phyloP scores from a whole-genome alignment of 2,797 vertebrate genomes.

The Cynodonichthys magdalenae region DNA sequence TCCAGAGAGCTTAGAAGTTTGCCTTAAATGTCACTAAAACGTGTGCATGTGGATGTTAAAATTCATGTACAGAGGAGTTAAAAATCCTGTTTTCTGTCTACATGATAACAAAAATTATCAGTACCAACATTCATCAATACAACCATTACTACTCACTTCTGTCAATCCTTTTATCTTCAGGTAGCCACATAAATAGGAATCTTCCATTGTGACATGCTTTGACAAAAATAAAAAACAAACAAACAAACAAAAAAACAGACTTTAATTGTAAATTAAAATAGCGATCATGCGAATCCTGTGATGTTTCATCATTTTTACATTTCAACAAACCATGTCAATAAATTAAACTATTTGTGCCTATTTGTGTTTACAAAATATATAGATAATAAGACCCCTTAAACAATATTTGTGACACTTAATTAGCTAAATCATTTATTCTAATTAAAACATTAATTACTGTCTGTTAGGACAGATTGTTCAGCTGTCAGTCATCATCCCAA shows the following conservation, averaged over 20 bases:
- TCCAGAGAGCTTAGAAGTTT: background rate
- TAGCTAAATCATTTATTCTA: background rate
- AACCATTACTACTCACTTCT: conserved; percentile 85
- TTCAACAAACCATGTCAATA: background rate
- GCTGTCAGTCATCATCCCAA: conserved; percentile 73
- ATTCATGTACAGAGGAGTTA: background rate
- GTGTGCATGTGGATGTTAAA: too few species aligned
- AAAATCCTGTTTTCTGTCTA: background rate
- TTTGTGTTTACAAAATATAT: conserved; percentile 6
- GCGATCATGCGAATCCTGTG: background rate
- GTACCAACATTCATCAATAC: background rate
- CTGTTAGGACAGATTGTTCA: conserved; percentile 47
- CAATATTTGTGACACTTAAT: background rate
- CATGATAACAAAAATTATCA: background rate
- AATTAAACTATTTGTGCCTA: background rate
- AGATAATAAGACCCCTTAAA: background rate
- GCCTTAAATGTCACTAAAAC: background rate
- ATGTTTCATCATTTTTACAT: background rate
- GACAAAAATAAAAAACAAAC: too few species aligned
- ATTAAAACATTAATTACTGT: background rate
- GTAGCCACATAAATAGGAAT: conserved; percentile 97
- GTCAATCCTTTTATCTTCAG: conserved; percentile 99
- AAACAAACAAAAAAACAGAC: background rate
- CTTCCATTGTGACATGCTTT: conserved; percentile 97
- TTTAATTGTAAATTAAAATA: background rate